These are phyloP conservation scores for Dendrocincla tyrannina DNA, from an alignment of 2,797 vertebrate species.

Conservation along the genomic window DNA sequence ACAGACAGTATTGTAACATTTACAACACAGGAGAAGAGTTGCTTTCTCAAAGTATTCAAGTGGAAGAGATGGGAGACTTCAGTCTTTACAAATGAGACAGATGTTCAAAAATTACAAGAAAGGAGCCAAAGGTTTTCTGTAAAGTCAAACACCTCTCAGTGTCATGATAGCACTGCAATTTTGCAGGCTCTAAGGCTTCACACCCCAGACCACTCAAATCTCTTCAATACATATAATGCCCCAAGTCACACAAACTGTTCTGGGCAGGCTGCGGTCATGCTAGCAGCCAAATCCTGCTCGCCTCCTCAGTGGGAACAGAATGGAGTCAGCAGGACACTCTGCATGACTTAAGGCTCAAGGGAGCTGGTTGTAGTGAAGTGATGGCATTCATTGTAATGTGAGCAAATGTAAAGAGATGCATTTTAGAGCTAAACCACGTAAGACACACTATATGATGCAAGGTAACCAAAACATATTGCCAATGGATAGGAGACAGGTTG, in stretches of 20 bases:
- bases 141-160: neutral
- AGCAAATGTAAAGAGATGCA: neutral
- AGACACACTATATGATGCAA: neutral
- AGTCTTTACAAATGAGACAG: neutral
- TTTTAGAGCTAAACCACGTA: neutral
- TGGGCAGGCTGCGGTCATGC: neutral
- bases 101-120: neutral
- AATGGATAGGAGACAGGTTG: neutral
- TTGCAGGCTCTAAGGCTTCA: neutral
- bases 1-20: neutral
- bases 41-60: neutral
- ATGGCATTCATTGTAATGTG: neutral
- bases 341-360: accelerated
- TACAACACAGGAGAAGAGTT: accelerated
- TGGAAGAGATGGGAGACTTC: neutral
- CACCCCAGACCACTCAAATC: neutral
- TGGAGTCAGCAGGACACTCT: neutral
- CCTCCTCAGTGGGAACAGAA: neutral
- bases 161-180: neutral
- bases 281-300: neutral
- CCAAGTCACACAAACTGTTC: neutral
- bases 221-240: neutral
- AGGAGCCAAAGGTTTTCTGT: neutral
- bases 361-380: neutral
- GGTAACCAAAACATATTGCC: neutral